Conservation (phyloP, 2,797 vertebrate species). For the Balearica regulorum region DNA sequence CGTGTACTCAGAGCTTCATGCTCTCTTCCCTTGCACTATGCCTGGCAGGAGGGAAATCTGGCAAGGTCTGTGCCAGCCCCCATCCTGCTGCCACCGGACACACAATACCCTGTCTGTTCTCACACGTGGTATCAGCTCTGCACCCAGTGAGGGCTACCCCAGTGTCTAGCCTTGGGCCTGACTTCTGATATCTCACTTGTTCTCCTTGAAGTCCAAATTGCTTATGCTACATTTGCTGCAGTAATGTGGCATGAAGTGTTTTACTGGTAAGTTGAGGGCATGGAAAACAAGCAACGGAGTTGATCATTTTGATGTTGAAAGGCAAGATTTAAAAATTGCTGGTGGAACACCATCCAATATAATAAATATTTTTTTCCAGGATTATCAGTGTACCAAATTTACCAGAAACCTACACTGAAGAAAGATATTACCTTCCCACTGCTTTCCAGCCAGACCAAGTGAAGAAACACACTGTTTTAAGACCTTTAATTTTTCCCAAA, state of each 20-base stretch:
- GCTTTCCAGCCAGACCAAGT: not conserved
- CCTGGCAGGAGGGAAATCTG: not conserved
- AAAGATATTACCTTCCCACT: not conserved
- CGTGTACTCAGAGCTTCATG: fast-evolving
- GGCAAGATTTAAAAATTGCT: not conserved
- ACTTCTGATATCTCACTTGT: not conserved
- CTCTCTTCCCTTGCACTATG: not conserved
- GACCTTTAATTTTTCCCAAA: not conserved
- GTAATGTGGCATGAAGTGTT: not conserved
- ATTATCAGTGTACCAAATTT: not conserved
- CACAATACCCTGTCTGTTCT: not conserved
- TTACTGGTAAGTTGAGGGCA: not conserved
- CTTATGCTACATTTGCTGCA: not conserved
- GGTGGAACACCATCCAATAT: not conserved
- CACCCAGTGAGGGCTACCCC: fast-evolving
- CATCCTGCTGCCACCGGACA: not conserved
- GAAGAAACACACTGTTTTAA: not conserved
- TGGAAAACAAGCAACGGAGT: not conserved
- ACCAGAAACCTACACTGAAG: not conserved
- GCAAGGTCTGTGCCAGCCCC: not conserved
- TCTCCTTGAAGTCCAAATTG: not conserved
- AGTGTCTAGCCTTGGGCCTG: not conserved
- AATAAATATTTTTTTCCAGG: not conserved
- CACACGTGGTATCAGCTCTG: not conserved
- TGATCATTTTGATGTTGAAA: not conserved